phyloP scores from a whole-genome alignment of 2,888 invertebrate genomes.

The Limenitis camilla region DNA sequence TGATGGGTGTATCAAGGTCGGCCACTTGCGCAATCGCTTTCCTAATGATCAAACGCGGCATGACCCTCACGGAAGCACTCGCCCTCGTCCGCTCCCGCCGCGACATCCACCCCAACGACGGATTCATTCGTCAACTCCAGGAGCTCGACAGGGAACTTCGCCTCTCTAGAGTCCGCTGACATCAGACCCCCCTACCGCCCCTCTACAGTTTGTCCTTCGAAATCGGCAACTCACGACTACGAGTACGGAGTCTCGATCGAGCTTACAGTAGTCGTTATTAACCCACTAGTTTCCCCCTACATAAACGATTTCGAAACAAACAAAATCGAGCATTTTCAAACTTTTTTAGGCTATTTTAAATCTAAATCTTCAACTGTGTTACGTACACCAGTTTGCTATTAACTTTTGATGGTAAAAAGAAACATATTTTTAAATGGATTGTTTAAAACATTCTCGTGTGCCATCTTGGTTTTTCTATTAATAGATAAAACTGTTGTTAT shows the following conservation, averaged over 20 bases:
- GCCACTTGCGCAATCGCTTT: conserved; percentile 87
- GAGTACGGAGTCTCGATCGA: conserved; percentile 59
- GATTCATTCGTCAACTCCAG: conserved; percentile 85
- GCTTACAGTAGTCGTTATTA: conserved; percentile 38
- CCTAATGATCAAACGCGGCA: conserved; percentile 84
- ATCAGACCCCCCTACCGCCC: conserved; percentile 43
- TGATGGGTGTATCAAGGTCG: conserved; percentile 87
- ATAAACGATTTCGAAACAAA: conserved; percentile 11
- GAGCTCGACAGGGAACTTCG: conserved; percentile 78
- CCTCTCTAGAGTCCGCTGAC: conserved; percentile 68
- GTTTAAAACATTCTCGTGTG: conserved; percentile 39
- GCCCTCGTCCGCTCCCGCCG: conserved; percentile 80
- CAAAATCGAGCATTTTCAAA: conserved; percentile 4
- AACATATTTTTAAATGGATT: conserved; percentile 12
- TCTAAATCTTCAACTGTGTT: background rate
- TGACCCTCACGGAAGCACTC: conserved; percentile 84
- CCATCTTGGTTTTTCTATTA: conserved; percentile 45
- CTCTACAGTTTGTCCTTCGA: conserved; percentile 42
- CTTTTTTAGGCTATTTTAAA: conserved; percentile 14
- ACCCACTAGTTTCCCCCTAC: background rate
- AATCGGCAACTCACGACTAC: conserved; percentile 34
- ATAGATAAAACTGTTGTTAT: conserved; percentile 30
- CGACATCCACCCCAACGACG: conserved; percentile 85
- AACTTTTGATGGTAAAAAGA: conserved; percentile 1
- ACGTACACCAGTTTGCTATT: conserved; percentile 1